Percentiles rank a stretch among this genome's conserved stretches.
Conservation (phyloP, 2,888 invertebrate genomes). For the Acronicta leporina region DNA sequence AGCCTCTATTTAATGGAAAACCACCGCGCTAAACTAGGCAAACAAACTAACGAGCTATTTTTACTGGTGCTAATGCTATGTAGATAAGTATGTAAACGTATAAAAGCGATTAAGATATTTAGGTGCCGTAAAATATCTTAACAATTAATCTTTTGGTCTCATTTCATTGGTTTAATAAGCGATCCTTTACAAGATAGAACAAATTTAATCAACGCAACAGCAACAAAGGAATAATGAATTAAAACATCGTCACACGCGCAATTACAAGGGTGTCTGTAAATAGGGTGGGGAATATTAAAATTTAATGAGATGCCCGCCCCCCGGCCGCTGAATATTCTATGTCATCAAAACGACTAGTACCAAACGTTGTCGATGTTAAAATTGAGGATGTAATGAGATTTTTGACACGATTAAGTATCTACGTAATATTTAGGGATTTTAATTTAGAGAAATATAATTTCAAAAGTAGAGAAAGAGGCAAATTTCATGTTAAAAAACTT, state of each 20-base stretch:
- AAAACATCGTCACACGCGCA: slow-evolving; percentile 54
- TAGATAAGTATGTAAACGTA: no score
- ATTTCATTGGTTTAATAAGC: slow-evolving; percentile 15
- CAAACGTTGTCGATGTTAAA: slow-evolving; percentile 34
- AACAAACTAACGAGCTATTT: no score
- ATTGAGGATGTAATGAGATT: slow-evolving; percentile 7
- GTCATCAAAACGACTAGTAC: slow-evolving; percentile 40
- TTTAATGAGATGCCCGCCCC: slow-evolving; percentile 50
- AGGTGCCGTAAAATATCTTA: slow-evolving; percentile 5
- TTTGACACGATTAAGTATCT: neutral
- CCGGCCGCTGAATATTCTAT: slow-evolving; percentile 51
- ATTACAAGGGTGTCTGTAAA: slow-evolving; percentile 55
- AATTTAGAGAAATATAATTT: neutral
- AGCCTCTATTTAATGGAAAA: slow-evolving; percentile 3
- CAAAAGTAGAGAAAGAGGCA: neutral
- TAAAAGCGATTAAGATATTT: no score
- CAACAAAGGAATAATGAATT: slow-evolving; percentile 53
- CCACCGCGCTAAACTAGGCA: no score
- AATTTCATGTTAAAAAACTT: neutral
- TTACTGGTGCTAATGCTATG: no score
- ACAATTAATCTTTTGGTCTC: slow-evolving; percentile 9
- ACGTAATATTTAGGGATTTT: neutral
- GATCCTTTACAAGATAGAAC: slow-evolving; percentile 44
- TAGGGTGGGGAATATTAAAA: slow-evolving; percentile 58
- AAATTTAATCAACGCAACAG: slow-evolving; percentile 50